These are phyloP conservation scores for Corydoras sp. DNA, from an alignment of 2,113 vertebrate species.

Conservation along the genomic window DNA sequence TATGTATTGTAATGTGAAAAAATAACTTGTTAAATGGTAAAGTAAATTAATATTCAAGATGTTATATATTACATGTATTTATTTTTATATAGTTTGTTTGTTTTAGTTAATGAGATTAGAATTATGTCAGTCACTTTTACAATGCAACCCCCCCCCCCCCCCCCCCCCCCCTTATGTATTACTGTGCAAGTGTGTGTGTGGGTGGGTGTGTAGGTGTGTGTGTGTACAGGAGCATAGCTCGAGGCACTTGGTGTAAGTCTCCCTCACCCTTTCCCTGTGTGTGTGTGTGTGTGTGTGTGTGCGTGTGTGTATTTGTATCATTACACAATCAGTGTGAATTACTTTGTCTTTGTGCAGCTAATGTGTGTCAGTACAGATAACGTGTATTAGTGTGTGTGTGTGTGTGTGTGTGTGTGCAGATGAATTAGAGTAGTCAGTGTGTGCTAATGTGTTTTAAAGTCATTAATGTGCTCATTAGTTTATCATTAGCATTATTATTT, in stretches of 20 bases:
- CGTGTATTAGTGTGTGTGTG: too few species aligned
- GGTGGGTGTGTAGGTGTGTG: not conserved
- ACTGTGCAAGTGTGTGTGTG: slow-evolving; percentile 4
- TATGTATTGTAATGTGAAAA: too few species aligned
- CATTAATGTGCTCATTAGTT: too few species aligned
- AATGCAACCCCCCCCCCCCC: not conserved
- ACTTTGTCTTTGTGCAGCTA: too few species aligned
- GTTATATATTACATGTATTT: too few species aligned
- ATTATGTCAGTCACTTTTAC: not conserved
- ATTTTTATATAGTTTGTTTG: not conserved
- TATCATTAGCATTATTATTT: too few species aligned
- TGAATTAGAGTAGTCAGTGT: not conserved
- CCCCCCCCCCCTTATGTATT: not conserved
- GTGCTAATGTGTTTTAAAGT: not conserved
- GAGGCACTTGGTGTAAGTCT: slow-evolving; percentile 28
- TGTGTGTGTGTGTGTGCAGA: not conserved
- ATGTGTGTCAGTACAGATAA: too few species aligned
- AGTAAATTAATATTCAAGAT: too few species aligned
- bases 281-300: not conserved
- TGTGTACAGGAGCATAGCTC: slow-evolving; percentile 24
- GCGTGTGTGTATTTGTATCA: not conserved
- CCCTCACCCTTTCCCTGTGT: not conserved
- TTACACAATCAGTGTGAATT: too few species aligned
- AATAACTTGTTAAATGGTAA: too few species aligned
- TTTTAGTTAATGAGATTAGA: not conserved